Conservation (phyloP, 1,140 invertebrate species). For the Drosophila teissieri region DNA sequence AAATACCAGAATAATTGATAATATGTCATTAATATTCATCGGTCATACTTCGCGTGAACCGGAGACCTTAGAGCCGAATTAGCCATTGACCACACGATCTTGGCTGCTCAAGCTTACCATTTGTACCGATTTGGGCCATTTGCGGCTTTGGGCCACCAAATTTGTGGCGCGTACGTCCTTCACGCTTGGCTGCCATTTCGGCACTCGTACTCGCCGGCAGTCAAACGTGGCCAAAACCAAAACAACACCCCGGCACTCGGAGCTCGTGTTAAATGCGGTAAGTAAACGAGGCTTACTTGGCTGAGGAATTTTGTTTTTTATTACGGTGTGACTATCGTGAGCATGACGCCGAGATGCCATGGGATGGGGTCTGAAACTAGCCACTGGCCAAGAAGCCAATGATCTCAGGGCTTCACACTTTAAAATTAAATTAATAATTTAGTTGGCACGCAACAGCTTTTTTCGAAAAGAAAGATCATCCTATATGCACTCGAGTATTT, state of each 20-base stretch:
- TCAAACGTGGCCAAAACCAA: conserved; percentile 29
- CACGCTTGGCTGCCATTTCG: conserved; percentile 59
- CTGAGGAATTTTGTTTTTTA: conserved; percentile 47
- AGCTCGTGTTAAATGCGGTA: conserved; percentile 74
- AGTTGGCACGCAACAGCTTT: background rate
- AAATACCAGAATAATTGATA: too few species aligned
- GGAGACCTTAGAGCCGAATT: conserved; percentile 31
- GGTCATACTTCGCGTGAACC: conserved; percentile 15
- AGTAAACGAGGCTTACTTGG: conserved; percentile 60
- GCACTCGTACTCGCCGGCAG: conserved; percentile 43
- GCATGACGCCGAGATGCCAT: conserved; percentile 12
- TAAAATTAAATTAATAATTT: background rate
- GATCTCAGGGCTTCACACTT: conserved; percentile 10
- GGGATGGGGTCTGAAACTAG: conserved; percentile 7
- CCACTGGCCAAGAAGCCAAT: conserved; percentile 23
- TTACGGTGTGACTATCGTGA: conserved; percentile 19
- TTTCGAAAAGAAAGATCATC: background rate
- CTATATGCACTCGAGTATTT: conserved; percentile 3
- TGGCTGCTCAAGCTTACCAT: conserved; percentile 4
- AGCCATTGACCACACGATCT: conserved; percentile 31
- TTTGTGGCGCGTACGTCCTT: conserved; percentile 63
- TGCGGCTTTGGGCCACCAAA: conserved; percentile 62
- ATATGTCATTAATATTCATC: conserved; percentile 32
- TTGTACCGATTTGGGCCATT: conserved; percentile 19
- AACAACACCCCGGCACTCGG: conserved; percentile 19